A percentile compares a stretch with the other conserved stretches of the same genome.
These are phyloP conservation scores for Nomada ferruginata DNA, from an alignment of 2,888 invertebrate species.

Conservation along the genomic window DNA sequence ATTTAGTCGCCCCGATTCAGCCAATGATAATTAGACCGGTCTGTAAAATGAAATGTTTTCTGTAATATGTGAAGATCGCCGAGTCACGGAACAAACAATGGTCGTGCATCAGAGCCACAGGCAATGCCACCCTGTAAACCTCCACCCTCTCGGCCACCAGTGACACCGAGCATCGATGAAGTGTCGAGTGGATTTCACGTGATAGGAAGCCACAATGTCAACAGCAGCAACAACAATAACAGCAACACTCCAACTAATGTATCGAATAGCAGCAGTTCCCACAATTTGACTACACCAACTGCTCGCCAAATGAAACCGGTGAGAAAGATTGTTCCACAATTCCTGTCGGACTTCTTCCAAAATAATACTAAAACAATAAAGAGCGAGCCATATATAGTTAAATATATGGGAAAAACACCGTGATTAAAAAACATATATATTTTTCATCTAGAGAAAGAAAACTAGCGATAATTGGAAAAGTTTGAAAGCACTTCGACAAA, in stretches of 20 bases:
- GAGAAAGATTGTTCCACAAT: conserved; percentile 48
- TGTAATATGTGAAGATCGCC: conserved; percentile 68
- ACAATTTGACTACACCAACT: conserved; percentile 80
- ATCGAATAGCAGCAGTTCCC: conserved; percentile 80
- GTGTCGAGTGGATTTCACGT: conserved; percentile 63
- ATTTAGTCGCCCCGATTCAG: background rate
- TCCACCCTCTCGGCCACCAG: conserved; percentile 81
- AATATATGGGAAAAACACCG: no score
- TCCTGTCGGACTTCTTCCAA: background rate
- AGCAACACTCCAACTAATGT: conserved; percentile 78
- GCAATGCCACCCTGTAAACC: conserved; percentile 81
- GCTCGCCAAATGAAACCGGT: conserved; percentile 81
- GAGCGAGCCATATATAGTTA: no score
- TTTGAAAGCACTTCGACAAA: background rate
- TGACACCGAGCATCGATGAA: conserved; percentile 79
- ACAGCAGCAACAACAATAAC: conserved; percentile 67
- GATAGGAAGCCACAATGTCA: conserved; percentile 68
- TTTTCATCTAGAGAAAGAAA: no score
- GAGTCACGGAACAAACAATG: conserved; percentile 78
- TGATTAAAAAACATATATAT: background rate
- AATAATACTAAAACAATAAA: no score
- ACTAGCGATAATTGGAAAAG: no score
- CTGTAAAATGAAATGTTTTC: conserved; percentile 36
- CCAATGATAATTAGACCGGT: conserved; percentile 1
- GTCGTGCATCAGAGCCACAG: conserved; percentile 79